Conservation (phyloP, 2,888 invertebrate species). For the Alloscopus bannaensis region DNA sequence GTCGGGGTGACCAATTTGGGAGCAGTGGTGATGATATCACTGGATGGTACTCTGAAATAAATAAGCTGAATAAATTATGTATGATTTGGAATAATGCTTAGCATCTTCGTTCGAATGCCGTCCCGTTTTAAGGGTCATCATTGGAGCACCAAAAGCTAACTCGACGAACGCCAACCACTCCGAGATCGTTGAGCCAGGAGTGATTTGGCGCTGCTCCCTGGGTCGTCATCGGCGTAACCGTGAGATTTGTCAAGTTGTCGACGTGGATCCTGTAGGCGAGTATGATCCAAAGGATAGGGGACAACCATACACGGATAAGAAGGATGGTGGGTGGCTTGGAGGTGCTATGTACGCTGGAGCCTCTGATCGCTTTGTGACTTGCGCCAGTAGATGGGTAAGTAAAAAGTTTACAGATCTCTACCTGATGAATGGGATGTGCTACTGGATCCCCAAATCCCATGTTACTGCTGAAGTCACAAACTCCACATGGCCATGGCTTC, state of each 20-base stretch:
- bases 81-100: not conserved
- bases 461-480: slow-evolving; percentile 26
- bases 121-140: slow-evolving; percentile 76
- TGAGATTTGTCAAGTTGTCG: slow-evolving; percentile 75
- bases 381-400: slow-evolving; percentile 73
- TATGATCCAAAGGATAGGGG: slow-evolving; percentile 43
- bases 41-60: slow-evolving; percentile 43
- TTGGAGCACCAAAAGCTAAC: slow-evolving; percentile 79
- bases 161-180: slow-evolving; percentile 76
- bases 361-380: slow-evolving; percentile 64
- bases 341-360: slow-evolving; percentile 59
- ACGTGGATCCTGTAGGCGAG: slow-evolving; percentile 75
- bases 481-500: slow-evolving; percentile 45
- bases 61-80: too few species aligned
- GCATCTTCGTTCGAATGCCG: not conserved
- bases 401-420: slow-evolving; percentile 63
- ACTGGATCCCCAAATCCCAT: slow-evolving; percentile 66
- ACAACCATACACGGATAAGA: slow-evolving; percentile 60
- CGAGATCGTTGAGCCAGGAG: slow-evolving; percentile 77
- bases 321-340: slow-evolving; percentile 72
- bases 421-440: slow-evolving; percentile 73
- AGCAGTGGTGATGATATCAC: slow-evolving; percentile 4
- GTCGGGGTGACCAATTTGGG: not conserved
- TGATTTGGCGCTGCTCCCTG: slow-evolving; percentile 77
- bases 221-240: slow-evolving; percentile 65